Evolutionary conservation across 1,140 invertebrate genomes (phyloP).

Genomic region (Dicyema japonicum): DNA sequence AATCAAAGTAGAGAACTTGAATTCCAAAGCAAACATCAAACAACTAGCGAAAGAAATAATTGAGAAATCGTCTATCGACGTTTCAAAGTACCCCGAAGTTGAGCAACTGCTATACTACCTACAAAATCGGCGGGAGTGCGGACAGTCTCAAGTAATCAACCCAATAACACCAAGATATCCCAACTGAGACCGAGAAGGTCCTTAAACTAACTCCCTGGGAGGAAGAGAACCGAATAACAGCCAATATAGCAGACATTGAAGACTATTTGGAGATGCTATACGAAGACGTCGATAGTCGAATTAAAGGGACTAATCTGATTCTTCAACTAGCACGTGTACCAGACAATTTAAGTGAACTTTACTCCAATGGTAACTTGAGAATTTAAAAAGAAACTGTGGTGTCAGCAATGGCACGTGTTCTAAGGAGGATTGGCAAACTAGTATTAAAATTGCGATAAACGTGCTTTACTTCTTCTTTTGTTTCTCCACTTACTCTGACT

Average conservation of each 20-base stretch:
- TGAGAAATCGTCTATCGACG: conserved; percentile 53
- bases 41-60: conserved; percentile 48
- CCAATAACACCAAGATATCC: not conserved
- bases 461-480: conserved; percentile 85
- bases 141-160: conserved; percentile 6
- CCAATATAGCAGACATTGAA: conserved; percentile 38
- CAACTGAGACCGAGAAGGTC: conserved; percentile 9
- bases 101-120: conserved; percentile 64
- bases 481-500: conserved; percentile 73
- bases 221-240: too few relatives aligned
- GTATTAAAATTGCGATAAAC: conserved; percentile 70
- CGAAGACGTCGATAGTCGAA: conserved; percentile 58
- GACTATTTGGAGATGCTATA: conserved; percentile 78
- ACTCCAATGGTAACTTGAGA: conserved; percentile 38
- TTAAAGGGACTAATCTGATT: conserved; percentile 57
- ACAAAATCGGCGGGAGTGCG: conserved; percentile 35
- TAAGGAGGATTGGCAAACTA: conserved; percentile 85
- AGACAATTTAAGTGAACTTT: conserved; percentile 62
- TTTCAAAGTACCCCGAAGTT: conserved; percentile 43
- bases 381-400: conserved; percentile 45
- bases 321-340: conserved; percentile 55
- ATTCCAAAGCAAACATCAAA: conserved; percentile 39
- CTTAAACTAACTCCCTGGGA: conserved; percentile 12
- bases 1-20: conserved; percentile 49
- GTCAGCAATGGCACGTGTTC: conserved; percentile 58